phyloP scores from a whole-genome alignment of 2,113 vertebrate species.

The Oncorhynchus masou region DNA sequence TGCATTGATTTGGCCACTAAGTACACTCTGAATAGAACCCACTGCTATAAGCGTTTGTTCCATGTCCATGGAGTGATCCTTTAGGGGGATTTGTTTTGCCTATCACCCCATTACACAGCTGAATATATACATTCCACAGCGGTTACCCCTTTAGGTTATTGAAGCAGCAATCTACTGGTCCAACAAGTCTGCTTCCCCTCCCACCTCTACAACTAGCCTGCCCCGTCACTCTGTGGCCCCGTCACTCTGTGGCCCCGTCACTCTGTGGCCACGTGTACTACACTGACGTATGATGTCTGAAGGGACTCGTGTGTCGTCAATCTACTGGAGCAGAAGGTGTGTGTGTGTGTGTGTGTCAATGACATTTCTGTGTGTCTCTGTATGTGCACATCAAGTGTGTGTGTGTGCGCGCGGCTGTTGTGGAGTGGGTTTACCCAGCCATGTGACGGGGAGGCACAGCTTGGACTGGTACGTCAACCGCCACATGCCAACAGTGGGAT shows the following conservation, averaged over 20 bases:
- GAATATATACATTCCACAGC: conserved; percentile 25
- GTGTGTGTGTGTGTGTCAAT: conserved; percentile 10
- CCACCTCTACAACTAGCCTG: too few species aligned
- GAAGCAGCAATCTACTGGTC: conserved; percentile 37
- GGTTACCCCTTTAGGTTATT: conserved; percentile 25
- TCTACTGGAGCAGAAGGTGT: too few species aligned
- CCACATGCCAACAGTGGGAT: not conserved
- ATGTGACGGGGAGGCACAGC: not conserved
- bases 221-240: not conserved
- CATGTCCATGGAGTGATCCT: not conserved
- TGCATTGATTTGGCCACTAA: not conserved
- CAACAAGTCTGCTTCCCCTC: conserved; percentile 15
- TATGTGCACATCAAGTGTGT: too few species aligned
- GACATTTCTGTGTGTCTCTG: not conserved
- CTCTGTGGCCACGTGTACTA: too few species aligned
- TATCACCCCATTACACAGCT: conserved; percentile 16
- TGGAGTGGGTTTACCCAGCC: conserved; percentile 3
- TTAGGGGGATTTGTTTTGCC: conserved; percentile 13
- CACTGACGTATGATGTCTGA: too few species aligned
- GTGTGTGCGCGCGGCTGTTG: not conserved
- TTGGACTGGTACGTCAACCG: not conserved
- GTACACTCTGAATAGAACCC: not conserved
- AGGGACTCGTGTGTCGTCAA: too few species aligned
- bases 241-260: not conserved
- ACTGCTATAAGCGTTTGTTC: not conserved